Percentiles rank a stretch among this genome's conserved stretches.
These are phyloP conservation scores for Pharmacophagus antenor DNA, from an alignment of 2,888 invertebrate species.

Conservation along the genomic window DNA sequence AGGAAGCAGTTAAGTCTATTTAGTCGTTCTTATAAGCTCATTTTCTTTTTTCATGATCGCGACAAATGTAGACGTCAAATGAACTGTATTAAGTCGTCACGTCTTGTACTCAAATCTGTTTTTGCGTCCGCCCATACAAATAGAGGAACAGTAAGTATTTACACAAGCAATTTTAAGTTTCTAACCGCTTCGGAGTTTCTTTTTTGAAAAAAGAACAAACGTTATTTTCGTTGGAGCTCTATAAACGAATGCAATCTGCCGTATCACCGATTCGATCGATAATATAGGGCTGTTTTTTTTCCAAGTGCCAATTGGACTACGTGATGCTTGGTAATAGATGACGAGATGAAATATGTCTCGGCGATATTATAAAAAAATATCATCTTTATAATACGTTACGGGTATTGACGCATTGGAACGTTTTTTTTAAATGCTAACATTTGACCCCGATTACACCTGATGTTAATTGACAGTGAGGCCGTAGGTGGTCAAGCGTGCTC, in stretches of 20 bases:
- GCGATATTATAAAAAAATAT: slow-evolving; percentile 12
- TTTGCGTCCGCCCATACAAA: slow-evolving; percentile 28
- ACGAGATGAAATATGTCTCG: slow-evolving; percentile 11
- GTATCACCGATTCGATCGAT: not conserved
- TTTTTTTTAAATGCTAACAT: too few species aligned
- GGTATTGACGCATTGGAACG: not conserved
- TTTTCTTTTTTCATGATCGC: not conserved
- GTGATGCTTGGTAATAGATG: slow-evolving; percentile 11
- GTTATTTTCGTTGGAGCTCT: slow-evolving; percentile 32
- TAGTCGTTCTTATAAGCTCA: not conserved
- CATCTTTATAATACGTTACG: slow-evolving; percentile 7
- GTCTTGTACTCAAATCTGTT: slow-evolving; percentile 22
- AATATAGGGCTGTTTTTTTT: slow-evolving; percentile 20
- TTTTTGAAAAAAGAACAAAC: slow-evolving; percentile 15
- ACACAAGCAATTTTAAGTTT: slow-evolving; percentile 35
- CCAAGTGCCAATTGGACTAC: not conserved
- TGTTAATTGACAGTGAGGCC: too few species aligned
- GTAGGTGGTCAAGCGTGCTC: too few species aligned
- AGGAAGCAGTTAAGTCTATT: too few species aligned
- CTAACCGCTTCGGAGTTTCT: slow-evolving; percentile 31
- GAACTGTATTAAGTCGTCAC: slow-evolving; percentile 12
- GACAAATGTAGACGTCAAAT: not conserved
- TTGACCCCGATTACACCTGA: too few species aligned
- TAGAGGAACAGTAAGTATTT: slow-evolving; percentile 34
- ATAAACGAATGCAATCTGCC: slow-evolving; percentile 6